phyloP scores from a whole-genome alignment of 92 coral and sea anemone genomes.

The Parazoanthus darwini region DNA sequence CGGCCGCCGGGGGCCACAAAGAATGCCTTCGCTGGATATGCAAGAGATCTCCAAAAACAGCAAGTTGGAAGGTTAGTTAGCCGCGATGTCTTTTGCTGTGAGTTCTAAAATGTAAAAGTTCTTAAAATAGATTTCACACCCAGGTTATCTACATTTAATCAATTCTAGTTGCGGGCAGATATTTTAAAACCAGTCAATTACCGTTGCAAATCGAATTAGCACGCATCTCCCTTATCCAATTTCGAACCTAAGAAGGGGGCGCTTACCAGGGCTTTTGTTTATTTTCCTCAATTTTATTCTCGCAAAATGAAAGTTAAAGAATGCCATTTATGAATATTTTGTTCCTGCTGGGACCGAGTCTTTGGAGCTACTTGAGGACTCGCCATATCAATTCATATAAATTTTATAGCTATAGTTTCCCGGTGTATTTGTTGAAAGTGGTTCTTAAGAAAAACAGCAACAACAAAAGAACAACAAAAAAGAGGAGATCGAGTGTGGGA shows the following conservation, averaged over 20 bases:
- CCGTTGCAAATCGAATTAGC: not conserved
- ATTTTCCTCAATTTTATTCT: not conserved
- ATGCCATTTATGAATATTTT: no score
- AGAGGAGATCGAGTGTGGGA: no score
- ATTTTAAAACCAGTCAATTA: conserved; percentile 1
- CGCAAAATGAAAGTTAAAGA: not conserved
- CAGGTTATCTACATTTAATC: not conserved
- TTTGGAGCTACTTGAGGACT: not conserved
- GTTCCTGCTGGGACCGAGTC: not conserved
- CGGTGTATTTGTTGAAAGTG: no score
- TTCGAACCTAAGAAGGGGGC: not conserved
- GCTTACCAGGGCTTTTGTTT: not conserved
- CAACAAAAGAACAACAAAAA: no score
- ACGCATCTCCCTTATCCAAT: not conserved
- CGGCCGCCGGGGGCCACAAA: conserved; percentile 88
- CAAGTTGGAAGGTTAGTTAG: conserved; percentile 54
- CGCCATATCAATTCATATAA: not conserved
- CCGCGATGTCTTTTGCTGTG: not conserved
- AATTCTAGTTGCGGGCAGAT: not conserved
- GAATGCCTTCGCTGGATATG: conserved; percentile 80
- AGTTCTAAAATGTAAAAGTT: not conserved
- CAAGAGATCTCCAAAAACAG: conserved; percentile 67
- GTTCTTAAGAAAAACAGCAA: no score
- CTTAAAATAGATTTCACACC: not conserved
- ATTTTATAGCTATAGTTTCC: no score